phyloP scores from a whole-genome alignment of 2,797 vertebrate genomes.

The Florisuga fusca region DNA sequence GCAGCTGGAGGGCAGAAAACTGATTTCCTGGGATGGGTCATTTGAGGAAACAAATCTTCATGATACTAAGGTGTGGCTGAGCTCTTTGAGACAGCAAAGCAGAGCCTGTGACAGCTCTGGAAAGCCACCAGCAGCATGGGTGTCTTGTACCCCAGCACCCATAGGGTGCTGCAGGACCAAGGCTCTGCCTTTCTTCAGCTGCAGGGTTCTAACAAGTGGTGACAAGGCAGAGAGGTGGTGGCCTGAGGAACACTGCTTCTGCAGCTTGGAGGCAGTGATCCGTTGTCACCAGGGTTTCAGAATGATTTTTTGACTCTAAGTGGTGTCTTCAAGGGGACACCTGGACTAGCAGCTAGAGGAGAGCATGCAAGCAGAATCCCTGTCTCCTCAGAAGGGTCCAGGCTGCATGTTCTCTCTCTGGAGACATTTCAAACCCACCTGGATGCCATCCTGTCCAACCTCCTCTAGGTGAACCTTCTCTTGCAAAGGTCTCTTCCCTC shows the following conservation, averaged over 20 bases:
- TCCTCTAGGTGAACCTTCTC: no score
- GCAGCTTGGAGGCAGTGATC: neutral
- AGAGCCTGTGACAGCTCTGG: neutral
- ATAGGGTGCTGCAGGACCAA: accelerated
- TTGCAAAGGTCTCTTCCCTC: no score
- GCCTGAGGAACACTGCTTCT: accelerated
- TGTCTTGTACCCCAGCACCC: neutral
- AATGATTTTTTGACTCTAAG: neutral
- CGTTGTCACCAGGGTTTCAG: neutral
- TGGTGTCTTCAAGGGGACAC: neutral
- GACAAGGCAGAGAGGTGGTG: neutral
- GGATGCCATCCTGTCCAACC: no score
- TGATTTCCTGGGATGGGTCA: accelerated
- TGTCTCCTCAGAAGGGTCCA: accelerated
- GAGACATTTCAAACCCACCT: no score
- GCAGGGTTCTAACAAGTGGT: neutral
- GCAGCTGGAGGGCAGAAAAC: neutral
- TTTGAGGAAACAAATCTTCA: neutral
- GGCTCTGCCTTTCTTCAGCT: neutral
- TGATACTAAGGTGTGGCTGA: accelerated
- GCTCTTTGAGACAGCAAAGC: neutral
- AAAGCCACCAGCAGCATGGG: accelerated
- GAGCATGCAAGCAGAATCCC: accelerated
- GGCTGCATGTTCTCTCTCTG: neutral
- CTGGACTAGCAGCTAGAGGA: neutral